phyloP scores from a whole-genome alignment of 2,113 vertebrate genomes.

The Zootoca vivipara region DNA sequence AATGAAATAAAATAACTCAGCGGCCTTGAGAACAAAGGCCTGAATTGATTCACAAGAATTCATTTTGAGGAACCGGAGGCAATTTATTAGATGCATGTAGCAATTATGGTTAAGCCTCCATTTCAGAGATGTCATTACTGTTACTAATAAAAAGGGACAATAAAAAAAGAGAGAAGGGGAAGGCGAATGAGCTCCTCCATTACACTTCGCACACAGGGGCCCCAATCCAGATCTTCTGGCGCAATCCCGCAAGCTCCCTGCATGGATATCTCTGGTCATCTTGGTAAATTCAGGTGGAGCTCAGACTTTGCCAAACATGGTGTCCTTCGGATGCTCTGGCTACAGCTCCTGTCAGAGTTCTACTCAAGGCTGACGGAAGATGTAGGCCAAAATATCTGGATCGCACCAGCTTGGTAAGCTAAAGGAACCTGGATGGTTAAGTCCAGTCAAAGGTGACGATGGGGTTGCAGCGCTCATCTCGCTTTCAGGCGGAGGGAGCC shows the following conservation, averaged over 20 bases:
- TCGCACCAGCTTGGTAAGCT: neutral
- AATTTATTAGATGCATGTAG: conserved; percentile 47
- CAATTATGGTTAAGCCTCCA: conserved; percentile 40
- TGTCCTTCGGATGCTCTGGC: neutral
- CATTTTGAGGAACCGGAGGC: conserved; percentile 48
- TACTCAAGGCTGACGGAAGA: neutral
- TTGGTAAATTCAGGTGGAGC: too few relatives aligned
- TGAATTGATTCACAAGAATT: conserved; percentile 46
- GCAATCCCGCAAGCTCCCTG: neutral
- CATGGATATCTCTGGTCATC: neutral
- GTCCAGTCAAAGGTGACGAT: too few relatives aligned
- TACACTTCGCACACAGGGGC: neutral
- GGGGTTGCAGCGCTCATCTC: too few relatives aligned
- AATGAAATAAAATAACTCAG: conserved; percentile 16
- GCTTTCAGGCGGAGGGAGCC: too few relatives aligned
- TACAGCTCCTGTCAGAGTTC: neutral
- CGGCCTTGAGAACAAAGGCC: conserved; percentile 39
- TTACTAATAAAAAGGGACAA: conserved; percentile 36
- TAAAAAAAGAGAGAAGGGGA: neutral
- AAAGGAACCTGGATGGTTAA: too few relatives aligned
- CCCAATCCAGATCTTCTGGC: too few relatives aligned
- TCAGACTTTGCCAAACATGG: neutral
- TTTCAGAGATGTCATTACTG: conserved; percentile 42
- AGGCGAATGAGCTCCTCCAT: neutral
- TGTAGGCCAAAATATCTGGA: neutral